Conservation (phyloP, 2,888 invertebrate species). For the Mesorhabditis spiculigera region DNA sequence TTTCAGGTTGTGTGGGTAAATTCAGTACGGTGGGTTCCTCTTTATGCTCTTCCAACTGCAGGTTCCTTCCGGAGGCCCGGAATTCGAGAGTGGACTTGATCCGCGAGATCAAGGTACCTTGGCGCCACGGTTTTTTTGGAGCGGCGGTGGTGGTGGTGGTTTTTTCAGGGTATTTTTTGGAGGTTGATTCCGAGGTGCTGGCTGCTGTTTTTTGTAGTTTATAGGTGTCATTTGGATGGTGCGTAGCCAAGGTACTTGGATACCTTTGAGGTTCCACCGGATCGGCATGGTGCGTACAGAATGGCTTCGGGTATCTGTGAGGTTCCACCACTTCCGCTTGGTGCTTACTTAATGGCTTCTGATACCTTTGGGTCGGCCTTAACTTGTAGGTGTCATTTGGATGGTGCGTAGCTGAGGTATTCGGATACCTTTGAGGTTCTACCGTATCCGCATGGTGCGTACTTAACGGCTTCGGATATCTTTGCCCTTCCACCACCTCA, state of each 20-base stretch:
- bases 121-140: background rate
- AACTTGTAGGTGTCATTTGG: too few species aligned
- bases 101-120: conserved; percentile 1
- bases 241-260: background rate
- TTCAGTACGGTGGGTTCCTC: too few species aligned
- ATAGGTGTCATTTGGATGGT: background rate
- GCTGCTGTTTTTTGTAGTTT: background rate
- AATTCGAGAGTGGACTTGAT: background rate
- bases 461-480: too few species aligned
- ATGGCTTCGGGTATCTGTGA: background rate
- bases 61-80: background rate
- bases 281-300: background rate
- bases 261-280: background rate
- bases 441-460: too few species aligned
- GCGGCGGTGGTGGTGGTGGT: too few species aligned
- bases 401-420: too few species aligned
- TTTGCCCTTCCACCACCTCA: too few species aligned
- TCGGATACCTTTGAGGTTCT: too few species aligned
- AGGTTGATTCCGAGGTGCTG: background rate
- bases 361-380: too few species aligned
- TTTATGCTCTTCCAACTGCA: background rate
- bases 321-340: background rate
- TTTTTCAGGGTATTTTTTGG: background rate
- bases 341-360: too few species aligned
- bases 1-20: background rate